Conservation (phyloP, 37 sponge, comb jelly and placozoan genomes). For the Amphimedon queenslandica region DNA sequence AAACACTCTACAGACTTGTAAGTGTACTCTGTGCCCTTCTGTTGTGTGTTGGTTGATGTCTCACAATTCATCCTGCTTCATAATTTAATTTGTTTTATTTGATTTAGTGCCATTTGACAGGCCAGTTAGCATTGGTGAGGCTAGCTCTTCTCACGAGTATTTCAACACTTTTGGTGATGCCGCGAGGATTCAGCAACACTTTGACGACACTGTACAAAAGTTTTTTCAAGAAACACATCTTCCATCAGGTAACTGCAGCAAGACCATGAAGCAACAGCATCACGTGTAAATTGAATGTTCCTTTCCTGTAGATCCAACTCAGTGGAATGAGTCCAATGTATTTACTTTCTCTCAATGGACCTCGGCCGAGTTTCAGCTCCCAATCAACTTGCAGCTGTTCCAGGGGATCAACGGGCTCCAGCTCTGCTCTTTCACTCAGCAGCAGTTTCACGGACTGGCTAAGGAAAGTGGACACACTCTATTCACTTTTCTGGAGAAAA, state of each 20-base stretch:
- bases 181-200: background rate
- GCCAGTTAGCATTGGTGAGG: conserved; percentile 47
- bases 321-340: conserved; percentile 55
- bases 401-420: conserved; percentile 34
- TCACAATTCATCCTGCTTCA: no score
- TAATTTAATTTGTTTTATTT: no score
- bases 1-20: no score
- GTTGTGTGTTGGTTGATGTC: conserved; percentile 1
- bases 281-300: background rate
- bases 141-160: conserved; percentile 26
- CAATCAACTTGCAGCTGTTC: conserved; percentile 16
- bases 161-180: conserved; percentile 6
- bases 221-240: conserved; percentile 37
- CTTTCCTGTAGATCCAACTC: conserved; percentile 26
- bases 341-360: conserved; percentile 38
- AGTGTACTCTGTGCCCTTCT: no score
- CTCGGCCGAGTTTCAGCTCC: conserved; percentile 29
- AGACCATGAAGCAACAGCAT: no score
- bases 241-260: conserved; percentile 43
- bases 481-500: conserved; percentile 33
- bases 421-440: conserved; percentile 29
- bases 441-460: conserved; percentile 24
- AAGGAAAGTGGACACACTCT: conserved; percentile 41
- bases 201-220: conserved; percentile 24
- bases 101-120: conserved; percentile 24